These are phyloP conservation scores for Stigmatopora argus DNA, from an alignment of 2,113 vertebrate genomes.

Conservation along the genomic window DNA sequence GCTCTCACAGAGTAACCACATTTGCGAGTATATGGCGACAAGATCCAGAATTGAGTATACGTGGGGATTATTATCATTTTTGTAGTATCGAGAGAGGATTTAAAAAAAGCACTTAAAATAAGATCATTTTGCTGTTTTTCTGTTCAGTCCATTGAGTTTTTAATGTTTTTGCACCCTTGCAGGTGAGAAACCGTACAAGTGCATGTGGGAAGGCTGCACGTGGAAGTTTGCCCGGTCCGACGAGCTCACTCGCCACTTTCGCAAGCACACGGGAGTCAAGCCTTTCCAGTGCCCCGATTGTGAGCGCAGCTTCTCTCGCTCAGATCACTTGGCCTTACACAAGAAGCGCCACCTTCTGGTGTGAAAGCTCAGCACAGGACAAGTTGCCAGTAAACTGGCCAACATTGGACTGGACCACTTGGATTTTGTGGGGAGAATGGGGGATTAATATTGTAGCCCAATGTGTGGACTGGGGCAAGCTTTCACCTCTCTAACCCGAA, in stretches of 20 bases:
- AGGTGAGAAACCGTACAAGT: constrained; percentile 99
- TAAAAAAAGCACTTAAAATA: no score
- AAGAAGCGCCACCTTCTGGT: constrained; percentile 91
- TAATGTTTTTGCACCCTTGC: neutral
- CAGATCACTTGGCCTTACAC: constrained; percentile 93
- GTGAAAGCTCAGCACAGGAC: constrained; percentile 37
- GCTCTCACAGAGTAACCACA: no score
- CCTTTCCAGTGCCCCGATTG: constrained; percentile 98
- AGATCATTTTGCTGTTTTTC: no score
- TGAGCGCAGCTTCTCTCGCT: constrained; percentile 96
- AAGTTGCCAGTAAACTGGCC: constrained; percentile 24
- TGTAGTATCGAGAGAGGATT: no score
- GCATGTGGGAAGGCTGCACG: constrained; percentile 96
- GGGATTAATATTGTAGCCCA: constrained; percentile 22
- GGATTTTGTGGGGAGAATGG: constrained; percentile 14
- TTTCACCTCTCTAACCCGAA: constrained; percentile 35
- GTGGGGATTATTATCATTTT: no score
- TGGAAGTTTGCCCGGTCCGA: constrained; percentile 99
- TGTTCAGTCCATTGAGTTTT: neutral
- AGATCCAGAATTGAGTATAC: no score
- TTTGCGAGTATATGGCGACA: no score
- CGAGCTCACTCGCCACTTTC: constrained; percentile 96
- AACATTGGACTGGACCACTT: constrained; percentile 44
- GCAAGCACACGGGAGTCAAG: constrained; percentile 96
- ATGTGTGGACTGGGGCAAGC: constrained; percentile 21